These are phyloP conservation scores for Anser cygnoides DNA, from an alignment of 2,113 vertebrate species.

Conservation along the genomic window DNA sequence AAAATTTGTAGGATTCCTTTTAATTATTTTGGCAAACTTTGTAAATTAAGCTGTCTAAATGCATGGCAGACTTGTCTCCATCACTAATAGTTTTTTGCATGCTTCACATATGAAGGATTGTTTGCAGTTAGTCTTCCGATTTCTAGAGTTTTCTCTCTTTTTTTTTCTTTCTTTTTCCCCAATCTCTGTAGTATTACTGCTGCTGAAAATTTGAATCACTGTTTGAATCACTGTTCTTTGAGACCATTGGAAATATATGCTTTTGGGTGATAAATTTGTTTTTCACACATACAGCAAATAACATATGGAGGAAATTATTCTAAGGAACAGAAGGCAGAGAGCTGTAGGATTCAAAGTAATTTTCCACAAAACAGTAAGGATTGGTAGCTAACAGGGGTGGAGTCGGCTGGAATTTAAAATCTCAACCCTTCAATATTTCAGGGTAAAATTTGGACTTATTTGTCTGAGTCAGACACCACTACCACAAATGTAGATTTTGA, in stretches of 20 bases:
- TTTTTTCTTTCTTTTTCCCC: neutral
- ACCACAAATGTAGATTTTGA: neutral
- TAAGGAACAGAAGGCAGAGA: neutral
- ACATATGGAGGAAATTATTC: neutral
- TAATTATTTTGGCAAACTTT: constrained; percentile 41
- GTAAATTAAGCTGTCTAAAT: constrained; percentile 54
- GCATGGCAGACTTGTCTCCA: neutral
- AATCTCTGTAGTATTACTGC: neutral
- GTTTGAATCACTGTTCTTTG: constrained; percentile 30
- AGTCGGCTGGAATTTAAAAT: neutral
- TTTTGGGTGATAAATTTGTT: constrained; percentile 38
- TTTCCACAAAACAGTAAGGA: neutral
- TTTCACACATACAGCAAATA: constrained; percentile 22
- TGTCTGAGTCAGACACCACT: neutral
- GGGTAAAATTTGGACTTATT: neutral
- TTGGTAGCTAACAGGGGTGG: neutral
- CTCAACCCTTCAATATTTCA: neutral
- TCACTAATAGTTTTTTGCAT: constrained; percentile 7
- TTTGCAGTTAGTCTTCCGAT: neutral
- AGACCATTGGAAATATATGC: neutral
- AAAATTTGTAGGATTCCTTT: constrained; percentile 26
- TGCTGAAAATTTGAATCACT: constrained; percentile 16
- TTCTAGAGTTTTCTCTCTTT: neutral
- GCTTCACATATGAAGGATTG: constrained; percentile 5
- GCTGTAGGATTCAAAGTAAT: neutral